A percentile compares a stretch with the other conserved stretches of the same genome.
Conservation (phyloP, 2,113 vertebrate genomes). For the Mystacornis crossleyi region DNA sequence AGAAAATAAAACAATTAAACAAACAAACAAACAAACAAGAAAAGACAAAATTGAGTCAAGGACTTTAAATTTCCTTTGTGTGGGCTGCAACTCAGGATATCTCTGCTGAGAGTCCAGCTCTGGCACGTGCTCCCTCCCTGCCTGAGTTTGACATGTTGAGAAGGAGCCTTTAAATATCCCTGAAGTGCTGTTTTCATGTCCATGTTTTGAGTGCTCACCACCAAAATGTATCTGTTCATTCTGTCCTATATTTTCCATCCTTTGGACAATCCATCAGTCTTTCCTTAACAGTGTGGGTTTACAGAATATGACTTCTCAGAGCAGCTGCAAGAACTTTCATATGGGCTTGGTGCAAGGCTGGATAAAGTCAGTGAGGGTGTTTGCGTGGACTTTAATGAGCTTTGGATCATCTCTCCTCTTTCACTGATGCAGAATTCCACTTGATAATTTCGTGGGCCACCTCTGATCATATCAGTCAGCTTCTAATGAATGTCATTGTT, state of each 20-base stretch:
- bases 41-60: accelerated
- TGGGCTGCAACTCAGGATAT: background rate
- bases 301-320: background rate
- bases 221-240: background rate
- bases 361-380: background rate
- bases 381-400: background rate
- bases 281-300: background rate
- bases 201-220: background rate
- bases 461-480: background rate
- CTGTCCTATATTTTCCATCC: background rate
- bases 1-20: background rate
- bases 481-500: background rate
- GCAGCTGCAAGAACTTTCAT: background rate
- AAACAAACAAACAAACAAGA: background rate
- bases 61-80: background rate
- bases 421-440: background rate
- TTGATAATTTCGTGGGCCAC: background rate
- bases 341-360: background rate
- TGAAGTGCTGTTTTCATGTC: background rate
- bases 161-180: background rate
- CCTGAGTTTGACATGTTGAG: background rate
- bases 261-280: background rate
- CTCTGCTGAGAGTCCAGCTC: background rate
- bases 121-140: background rate
- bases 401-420: background rate